Evolutionary conservation across 1,140 invertebrate species (phyloP), one percentile per base, ranked within the genome.

Genomic region (Drosophila sucinea): DNA sequence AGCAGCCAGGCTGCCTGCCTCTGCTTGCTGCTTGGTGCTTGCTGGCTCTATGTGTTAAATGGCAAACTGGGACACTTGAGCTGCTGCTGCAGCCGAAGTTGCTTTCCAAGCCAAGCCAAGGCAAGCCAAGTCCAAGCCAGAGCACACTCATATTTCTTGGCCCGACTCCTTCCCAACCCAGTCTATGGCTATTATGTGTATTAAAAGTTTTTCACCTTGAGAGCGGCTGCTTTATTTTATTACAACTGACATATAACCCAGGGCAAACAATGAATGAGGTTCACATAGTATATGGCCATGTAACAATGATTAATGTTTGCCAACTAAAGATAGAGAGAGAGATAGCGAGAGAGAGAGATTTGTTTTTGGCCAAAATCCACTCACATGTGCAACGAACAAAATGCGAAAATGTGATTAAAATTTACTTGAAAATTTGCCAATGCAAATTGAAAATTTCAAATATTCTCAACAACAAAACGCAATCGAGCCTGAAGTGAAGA

Each of bases 31-130:
- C 8, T 11, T 10, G 38, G 35, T 44, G 23, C 47, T 60, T 57
- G 4, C 55, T 38, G 35, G 35, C 35, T 38, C 70, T 77, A 81
- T 81, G 73, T 79, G 87, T 79, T 90, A 90, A 90, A 90, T 74
- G 79, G 82, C 87, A 83, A 82, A 76, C 87, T 87, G 87, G 87
- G 87, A 90, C 86, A 90, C 80, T 90, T 86, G 85, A 87, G 35
- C 35, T 17, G 17, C 17, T 17, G 84, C 77, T 80, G 85, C 81
- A 80, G 77, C 81, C 69, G 84, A 89, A 89, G 77, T 84, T 84
- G 73, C 65, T 64, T 51, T 65, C 69, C 67, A 58, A 17, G 17
- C 17, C 17, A 17, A 17, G 17, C 0, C 17, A 17, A 17, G 17
- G 17, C 35, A 11, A 75, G 64, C 65, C 63, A 71, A 51, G 11